Evolutionary conservation across 2,888 invertebrate genomes (phyloP), one percentile per base, ranked within the genome.

Genomic region (Drosophila conformis): DNA sequence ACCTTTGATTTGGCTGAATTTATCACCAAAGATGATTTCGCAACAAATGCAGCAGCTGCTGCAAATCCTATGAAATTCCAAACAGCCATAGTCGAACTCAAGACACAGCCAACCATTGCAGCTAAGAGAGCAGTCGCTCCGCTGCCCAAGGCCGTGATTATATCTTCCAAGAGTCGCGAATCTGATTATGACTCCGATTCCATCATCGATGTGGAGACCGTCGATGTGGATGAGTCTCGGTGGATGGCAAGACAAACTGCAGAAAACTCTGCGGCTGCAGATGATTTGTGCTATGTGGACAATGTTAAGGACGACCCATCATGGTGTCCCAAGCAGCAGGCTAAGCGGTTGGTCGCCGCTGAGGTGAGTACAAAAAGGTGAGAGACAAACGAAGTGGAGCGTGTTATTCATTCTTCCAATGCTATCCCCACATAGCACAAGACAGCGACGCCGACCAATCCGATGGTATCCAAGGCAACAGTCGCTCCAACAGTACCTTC

Each of bases 131-230:
- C 53, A 48, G 49, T 48, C n/a, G 35, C n/a, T 49, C 7, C 36
- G 54, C 21, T 54, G 54, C 54, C 65, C 1, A 63, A 65, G 31
- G 53, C 67, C 5, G 31, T 57, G 8, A 36, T 73, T 38, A 62
- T 78, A 46, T 63, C 80, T 18, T 71, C 80, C 0, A 84, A 76
- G 52, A 33, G 60, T 10, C 64, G 59, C 4, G 87, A 91, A 51
- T 89, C 89, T 5, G 92, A 93, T 64, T 87, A 90, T 7, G 93
- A 93, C 57, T 91, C 92, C 0, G 93, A 93, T 78, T 90, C 90
- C n/a, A 92, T 92, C 57, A 91, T 93, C 35, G 93, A 93, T 78
- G 92, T 93, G 42, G 93, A 93, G 79, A 93, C 93, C 0, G 84
- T 93, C 29, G 93, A 93, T 77, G 80, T 83, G 33, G 91, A 92